Conservation (phyloP, 2,797 vertebrate species). For the Catamblyrhynchus diadema region DNA sequence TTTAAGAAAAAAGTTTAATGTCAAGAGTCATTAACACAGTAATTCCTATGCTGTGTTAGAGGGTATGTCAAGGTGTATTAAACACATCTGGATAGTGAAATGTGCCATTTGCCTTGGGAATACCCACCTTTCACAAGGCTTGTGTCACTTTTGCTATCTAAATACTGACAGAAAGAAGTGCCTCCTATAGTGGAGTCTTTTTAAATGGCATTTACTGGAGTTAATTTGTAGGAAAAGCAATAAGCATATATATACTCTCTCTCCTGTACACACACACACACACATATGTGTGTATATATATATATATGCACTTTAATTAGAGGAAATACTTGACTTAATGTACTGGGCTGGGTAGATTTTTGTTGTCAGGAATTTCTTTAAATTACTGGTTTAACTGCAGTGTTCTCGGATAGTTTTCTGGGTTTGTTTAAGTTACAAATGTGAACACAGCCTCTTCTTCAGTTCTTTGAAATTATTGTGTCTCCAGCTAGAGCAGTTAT, state of each 20-base stretch:
- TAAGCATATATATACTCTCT: not conserved
- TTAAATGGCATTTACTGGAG: not conserved
- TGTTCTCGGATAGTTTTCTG: not conserved
- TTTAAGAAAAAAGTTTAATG: not conserved
- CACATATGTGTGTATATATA: fast-evolving
- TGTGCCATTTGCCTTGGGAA: not conserved
- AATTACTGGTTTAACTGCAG: not conserved
- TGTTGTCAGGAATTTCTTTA: not conserved
- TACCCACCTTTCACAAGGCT: not conserved
- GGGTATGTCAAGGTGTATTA: not conserved
- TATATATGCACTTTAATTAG: not conserved
- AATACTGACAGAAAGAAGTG: not conserved
- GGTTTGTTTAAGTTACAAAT: not conserved
- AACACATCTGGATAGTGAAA: not conserved
- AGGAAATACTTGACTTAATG: not conserved
- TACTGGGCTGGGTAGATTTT: not conserved
- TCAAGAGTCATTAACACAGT: not conserved
- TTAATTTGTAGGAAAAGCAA: not conserved
- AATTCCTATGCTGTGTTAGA: not conserved
- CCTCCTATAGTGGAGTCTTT: not conserved
- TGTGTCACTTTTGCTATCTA: not conserved
- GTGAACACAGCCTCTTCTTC: not conserved
- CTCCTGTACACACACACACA: not conserved
- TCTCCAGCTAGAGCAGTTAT: not conserved
- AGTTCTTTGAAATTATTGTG: not conserved